These are phyloP conservation scores for Catocala nupta DNA, from an alignment of 2,888 invertebrate species.

Conservation along the genomic window DNA sequence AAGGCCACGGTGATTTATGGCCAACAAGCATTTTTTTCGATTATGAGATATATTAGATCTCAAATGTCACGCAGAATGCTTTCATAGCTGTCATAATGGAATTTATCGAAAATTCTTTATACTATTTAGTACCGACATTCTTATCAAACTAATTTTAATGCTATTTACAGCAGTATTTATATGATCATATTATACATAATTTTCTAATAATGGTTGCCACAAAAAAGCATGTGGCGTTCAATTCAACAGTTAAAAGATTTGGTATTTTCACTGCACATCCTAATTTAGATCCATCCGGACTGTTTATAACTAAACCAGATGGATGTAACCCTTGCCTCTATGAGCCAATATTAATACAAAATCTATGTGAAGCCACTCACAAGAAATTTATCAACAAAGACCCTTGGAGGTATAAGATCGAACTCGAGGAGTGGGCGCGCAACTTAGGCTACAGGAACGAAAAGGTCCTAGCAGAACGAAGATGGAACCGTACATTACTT, in stretches of 20 bases:
- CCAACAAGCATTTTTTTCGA: too few relatives aligned
- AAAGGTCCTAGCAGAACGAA: conserved; percentile 61
- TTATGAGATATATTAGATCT: too few relatives aligned
- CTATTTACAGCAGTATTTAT: background rate
- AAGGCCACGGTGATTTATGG: too few relatives aligned
- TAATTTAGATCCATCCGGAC: conserved; percentile 68
- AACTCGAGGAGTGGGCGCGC: conserved; percentile 76
- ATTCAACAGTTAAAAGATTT: conserved; percentile 62
- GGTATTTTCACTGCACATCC: conserved; percentile 71
- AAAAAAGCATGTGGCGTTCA: conserved; percentile 55
- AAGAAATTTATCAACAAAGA: conserved; percentile 61
- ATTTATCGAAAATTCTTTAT: too few relatives aligned
- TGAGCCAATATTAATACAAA: conserved; percentile 60
- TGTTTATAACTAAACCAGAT: conserved; percentile 56
- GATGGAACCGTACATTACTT: conserved; percentile 63
- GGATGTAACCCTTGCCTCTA: conserved; percentile 76
- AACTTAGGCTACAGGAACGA: conserved; percentile 80
- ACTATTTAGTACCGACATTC: too few relatives aligned
- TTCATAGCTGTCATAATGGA: too few relatives aligned
- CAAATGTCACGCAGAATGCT: too few relatives aligned
- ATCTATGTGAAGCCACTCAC: conserved; percentile 64
- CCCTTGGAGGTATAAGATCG: conserved; percentile 75
- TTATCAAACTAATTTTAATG: too few relatives aligned
- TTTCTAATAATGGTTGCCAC: conserved; percentile 37
- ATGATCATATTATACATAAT: background rate